A percentile compares a stretch with the other conserved stretches of the same genome.
Conservation (phyloP, 35 echinoderm and acorn worm genomes). For the Apostichopus japonicus region DNA sequence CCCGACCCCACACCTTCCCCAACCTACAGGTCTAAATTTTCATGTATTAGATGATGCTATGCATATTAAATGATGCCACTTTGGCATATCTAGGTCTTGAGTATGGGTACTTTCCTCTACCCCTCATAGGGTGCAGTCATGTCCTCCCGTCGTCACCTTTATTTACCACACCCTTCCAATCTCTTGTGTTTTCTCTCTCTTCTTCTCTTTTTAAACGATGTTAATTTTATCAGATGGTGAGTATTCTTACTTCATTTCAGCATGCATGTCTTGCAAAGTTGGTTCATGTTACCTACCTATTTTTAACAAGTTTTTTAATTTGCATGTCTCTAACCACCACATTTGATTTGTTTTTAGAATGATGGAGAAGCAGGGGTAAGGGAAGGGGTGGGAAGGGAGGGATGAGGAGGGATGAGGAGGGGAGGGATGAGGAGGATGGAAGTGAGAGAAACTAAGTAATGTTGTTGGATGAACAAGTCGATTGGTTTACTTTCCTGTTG, state of each 20-base stretch:
- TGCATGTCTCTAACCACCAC: constrained; percentile 8
- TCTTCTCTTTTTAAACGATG: constrained; percentile 14
- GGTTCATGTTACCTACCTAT: background rate
- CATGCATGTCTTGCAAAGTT: constrained; percentile 25
- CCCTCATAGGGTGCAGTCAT: background rate
- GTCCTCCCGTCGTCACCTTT: background rate
- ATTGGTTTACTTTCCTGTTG: too few relatives aligned
- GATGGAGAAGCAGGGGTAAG: too few relatives aligned
- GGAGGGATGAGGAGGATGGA: background rate
- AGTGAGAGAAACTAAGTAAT: background rate
- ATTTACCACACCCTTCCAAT: constrained; percentile 18
- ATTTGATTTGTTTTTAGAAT: too few relatives aligned
- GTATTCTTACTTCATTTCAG: constrained; percentile 37
- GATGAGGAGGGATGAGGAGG: background rate
- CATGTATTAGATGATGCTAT: too few relatives aligned
- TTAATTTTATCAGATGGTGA: constrained; percentile 42
- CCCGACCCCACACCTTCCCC: background rate
- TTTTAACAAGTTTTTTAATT: background rate
- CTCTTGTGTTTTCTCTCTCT: constrained; percentile 37
- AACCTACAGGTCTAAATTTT: background rate
- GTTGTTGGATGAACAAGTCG: background rate
- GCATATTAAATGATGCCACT: too few relatives aligned
- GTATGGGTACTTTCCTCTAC: background rate
- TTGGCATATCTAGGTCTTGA: too few relatives aligned
- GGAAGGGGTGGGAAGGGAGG: too few relatives aligned